phyloP scores from a whole-genome alignment of 1,140 invertebrate species.

The Cydia pomonella region DNA sequence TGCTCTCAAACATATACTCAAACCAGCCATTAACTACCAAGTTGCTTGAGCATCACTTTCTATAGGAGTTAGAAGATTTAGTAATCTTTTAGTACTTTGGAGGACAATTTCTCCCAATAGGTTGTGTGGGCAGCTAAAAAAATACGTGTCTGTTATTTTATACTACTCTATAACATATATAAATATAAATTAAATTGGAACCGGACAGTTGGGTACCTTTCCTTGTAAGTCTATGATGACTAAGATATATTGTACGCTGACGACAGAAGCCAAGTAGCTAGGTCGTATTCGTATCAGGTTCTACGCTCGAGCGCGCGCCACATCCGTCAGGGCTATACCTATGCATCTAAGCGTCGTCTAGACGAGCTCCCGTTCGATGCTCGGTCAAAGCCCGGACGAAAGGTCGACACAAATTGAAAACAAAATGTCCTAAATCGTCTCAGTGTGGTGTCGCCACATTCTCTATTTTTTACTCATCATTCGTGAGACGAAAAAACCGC shows the following conservation, averaged over 20 bases:
- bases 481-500: constrained; percentile 36
- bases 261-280: constrained; percentile 6
- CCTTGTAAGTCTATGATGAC: no score
- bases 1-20: no score
- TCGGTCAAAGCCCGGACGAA: constrained; percentile 72
- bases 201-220: no score
- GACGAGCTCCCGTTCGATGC: constrained; percentile 62
- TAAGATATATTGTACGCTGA: background rate
- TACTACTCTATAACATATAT: no score
- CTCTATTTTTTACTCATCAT: constrained; percentile 36
- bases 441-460: constrained; percentile 31
- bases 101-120: no score
- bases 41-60: no score
- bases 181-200: no score
- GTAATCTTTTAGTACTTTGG: no score
- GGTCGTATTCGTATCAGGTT: background rate
- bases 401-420: constrained; percentile 68
- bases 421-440: constrained; percentile 41
- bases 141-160: no score
- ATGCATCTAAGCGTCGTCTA: constrained; percentile 46
- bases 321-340: constrained; percentile 5
- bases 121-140: no score
- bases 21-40: no score
- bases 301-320: background rate
- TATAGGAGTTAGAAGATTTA: no score